A percentile compares a stretch with the other conserved stretches of the same genome.
phyloP scores from a whole-genome alignment of 2,797 vertebrate genomes.

The Sebastes hopkinsi region DNA sequence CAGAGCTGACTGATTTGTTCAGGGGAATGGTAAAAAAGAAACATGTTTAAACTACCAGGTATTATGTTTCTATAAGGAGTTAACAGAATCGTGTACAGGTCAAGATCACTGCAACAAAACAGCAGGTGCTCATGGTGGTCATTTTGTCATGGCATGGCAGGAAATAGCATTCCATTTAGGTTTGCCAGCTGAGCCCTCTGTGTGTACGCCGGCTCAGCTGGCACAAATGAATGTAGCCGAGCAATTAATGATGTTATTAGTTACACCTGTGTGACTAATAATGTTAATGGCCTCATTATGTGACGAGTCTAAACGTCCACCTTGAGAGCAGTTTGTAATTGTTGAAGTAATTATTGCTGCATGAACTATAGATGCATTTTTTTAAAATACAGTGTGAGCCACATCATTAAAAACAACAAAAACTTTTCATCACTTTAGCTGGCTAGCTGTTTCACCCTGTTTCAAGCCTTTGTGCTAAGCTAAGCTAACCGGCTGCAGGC shows the following conservation, averaged over 20 bases:
- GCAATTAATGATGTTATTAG: conserved; percentile 3
- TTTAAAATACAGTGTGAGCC: not conserved
- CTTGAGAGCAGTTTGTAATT: not conserved
- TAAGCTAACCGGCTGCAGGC: not conserved
- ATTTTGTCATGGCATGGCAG: not conserved
- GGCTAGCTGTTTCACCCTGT: not conserved
- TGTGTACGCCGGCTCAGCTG: conserved; percentile 6
- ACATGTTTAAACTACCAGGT: not conserved
- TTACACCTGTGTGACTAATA: not conserved
- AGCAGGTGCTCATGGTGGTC: not conserved
- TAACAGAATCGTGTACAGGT: not conserved
- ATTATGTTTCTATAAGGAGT: not conserved
- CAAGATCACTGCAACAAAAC: not conserved
- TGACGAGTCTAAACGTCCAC: not conserved
- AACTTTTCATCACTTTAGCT: not conserved
- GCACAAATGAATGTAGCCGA: not conserved
- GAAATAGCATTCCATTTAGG: not conserved
- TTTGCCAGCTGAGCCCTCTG: conserved; percentile 19
- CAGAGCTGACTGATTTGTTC: not conserved
- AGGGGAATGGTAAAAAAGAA: too few relatives aligned
- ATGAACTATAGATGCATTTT: too few relatives aligned
- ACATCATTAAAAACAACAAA: not conserved
- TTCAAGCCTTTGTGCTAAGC: not conserved
- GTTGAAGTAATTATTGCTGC: too few relatives aligned
- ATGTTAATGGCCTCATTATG: not conserved